These are phyloP conservation scores for Gallinago jamesoni DNA, from an alignment of 2,113 vertebrate species.

Conservation along the genomic window DNA sequence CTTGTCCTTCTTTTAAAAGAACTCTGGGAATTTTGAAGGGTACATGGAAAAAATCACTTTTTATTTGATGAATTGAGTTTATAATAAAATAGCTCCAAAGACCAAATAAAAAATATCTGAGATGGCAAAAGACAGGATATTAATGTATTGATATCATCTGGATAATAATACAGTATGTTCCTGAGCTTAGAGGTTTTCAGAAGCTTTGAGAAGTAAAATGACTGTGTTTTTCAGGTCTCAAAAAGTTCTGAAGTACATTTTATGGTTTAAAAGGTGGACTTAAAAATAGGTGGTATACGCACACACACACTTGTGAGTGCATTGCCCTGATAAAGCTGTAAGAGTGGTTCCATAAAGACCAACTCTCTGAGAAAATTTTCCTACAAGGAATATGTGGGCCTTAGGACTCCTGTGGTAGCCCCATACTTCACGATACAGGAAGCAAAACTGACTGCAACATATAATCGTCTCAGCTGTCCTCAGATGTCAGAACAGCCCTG, in stretches of 20 bases:
- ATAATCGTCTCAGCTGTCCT: background rate
- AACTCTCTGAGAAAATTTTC: background rate
- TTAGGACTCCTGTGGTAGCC: background rate
- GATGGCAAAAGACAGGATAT: slow-evolving; percentile 58
- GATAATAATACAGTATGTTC: slow-evolving; percentile 41
- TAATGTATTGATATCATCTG: slow-evolving; percentile 55
- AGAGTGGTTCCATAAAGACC: background rate
- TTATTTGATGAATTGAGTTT: slow-evolving; percentile 25
- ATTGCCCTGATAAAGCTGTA: background rate
- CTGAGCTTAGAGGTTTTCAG: background rate
- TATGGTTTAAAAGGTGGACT: background rate
- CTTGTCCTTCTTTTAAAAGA: slow-evolving; percentile 8
- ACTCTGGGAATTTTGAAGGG: background rate
- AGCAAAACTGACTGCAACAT: background rate
- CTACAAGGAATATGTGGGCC: background rate
- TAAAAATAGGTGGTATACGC: background rate
- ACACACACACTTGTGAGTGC: background rate
- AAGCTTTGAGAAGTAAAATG: slow-evolving; percentile 19
- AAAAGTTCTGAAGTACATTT: background rate
- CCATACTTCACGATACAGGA: background rate
- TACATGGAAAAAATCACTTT: background rate
- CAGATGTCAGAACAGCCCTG: background rate
- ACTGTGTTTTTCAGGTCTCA: background rate
- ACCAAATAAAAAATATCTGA: slow-evolving; percentile 31
- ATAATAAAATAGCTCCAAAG: slow-evolving; percentile 15